Evolutionary conservation across 2,888 invertebrate species (phyloP).

Genomic region (Stictocephala bisonia): DNA sequence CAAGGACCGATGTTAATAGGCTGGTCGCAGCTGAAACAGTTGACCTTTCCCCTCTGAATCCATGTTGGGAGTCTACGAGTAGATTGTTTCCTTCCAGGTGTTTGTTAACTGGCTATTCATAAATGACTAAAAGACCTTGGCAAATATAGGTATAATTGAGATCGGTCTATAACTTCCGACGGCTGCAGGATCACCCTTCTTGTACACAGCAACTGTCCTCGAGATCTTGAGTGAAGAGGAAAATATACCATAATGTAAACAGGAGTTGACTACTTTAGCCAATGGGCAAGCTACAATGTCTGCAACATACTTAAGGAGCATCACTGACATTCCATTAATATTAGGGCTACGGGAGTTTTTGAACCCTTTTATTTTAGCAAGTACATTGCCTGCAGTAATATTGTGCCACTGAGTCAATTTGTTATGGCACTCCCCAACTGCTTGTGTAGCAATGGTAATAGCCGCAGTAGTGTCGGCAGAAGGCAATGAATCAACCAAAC

Average conservation of each 20-base stretch:
- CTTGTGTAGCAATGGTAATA: too few relatives aligned
- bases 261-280: constrained; percentile 5
- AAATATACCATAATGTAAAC: constrained; percentile 1
- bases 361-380: background rate
- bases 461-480: too few relatives aligned
- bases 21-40: background rate
- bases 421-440: too few relatives aligned
- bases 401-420: background rate
- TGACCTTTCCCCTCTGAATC: constrained; percentile 12
- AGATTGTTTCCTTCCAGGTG: background rate
- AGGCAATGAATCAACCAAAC: too few relatives aligned
- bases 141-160: constrained; percentile 25
- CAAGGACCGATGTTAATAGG: background rate
- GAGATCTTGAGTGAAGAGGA: background rate
- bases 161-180: constrained; percentile 24
- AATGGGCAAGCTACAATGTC: background rate
- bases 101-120: constrained; percentile 13
- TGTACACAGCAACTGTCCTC: constrained; percentile 5
- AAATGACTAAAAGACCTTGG: constrained; percentile 3
- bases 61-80: constrained; percentile 15
- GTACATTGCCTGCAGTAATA: background rate
- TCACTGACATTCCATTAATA: constrained; percentile 2
- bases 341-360: constrained; percentile 1
- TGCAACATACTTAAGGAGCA: background rate
- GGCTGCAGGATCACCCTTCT: constrained; percentile 21